Base-by-base conservation (phyloP, 1,140 invertebrate genomes). In the Condylostylus longicornis region DNA sequence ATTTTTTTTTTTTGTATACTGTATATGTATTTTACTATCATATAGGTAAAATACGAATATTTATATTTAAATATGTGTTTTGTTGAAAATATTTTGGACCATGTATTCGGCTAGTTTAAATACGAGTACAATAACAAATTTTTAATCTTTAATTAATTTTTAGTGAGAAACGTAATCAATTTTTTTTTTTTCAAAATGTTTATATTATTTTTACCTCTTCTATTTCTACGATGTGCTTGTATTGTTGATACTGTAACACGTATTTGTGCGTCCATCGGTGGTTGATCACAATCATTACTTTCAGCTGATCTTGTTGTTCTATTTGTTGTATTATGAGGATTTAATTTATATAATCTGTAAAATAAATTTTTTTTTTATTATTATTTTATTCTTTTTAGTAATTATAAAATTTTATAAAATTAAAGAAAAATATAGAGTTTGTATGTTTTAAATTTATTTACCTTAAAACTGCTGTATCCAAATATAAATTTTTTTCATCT, bases 201-300 rank as follows among this genome's bases (percentile, higher is more conserved):
- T 8, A 15, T 31, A 15, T 18, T 13, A 3, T 34, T 19, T 12
- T 13, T 21, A 34, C 33, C 18, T 36, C 35, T 13, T 8, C 15
- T 8, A 36, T 17, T 15, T 54, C 43, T 35, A 12, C 35, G 33
- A 39, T 45, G 42, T 42, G 55, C 54, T 15, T 50, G 54, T 14
- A 58, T 46, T 18, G 57, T 51, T 19, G 53, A 58, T 5, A 58
- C 51, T 12, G 55, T 58, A 12, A 58, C 46, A 7, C 54, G 51
- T 8, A 58, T 53, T 34, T 58, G 55, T 3, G 54, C 45, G 18
- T 51, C 50, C 6, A 54, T 33, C 13, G 33, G 31, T 2, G 51
- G 43, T 4, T 54, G 42, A 0, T 44, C 41, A 14, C 53, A 56
- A 25, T n/a, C n/a, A 7, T 7, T 22, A 23, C 14, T 36, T 37